Base-by-base conservation (phyloP, 2,888 invertebrate genomes). In the Conops quadrifasciatus region DNA sequence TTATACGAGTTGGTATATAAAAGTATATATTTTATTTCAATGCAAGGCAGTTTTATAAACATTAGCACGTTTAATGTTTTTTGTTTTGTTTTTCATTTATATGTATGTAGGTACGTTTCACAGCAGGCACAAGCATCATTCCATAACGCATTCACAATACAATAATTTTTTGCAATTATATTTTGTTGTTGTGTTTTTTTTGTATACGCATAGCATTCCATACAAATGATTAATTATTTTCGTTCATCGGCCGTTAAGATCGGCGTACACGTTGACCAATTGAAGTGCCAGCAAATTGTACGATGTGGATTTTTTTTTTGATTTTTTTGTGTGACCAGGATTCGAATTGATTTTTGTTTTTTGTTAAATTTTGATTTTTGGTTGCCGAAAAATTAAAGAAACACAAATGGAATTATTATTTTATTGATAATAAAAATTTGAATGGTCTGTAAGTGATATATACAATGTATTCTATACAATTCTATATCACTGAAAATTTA, bases 331-430 rank as follows among this genome's bases (percentile, higher is more conserved):
- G n/a, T n/a, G n/a, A n/a, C n/a, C n/a, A n/a, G 1, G 21, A 59
- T 45, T 68, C 71, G 72, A 75, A 72, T 71, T 74, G 70, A 36
- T 36, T 74, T 74, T 73, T 68, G 71, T 72, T 71, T 74, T 72
- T 74, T 73, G 72, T 67, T 36, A 56, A 36, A 36, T 72, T 74
- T 70, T 72, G 72, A 62, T 73, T 67, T 62, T 73, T 74, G 70
- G 36, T 76, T 75, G 73, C 69, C 72, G 75, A 73, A 75, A 72
- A 75, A 73, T 71, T 74, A 72, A 73, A 75, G 72, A 73, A 72
- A 75, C 64, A 67, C 56, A 72, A 73, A 65, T 71, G 70, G 72
- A 59, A 67, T 53, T 43, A 60, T 70, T 75, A 53, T 4, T 53
- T 53, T 19, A 53, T 11, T 53, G 11, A 53, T n/a, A 21, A n/a